Conservation (phyloP, 2,797 vertebrate species). For the Phataginus tricuspis region DNA sequence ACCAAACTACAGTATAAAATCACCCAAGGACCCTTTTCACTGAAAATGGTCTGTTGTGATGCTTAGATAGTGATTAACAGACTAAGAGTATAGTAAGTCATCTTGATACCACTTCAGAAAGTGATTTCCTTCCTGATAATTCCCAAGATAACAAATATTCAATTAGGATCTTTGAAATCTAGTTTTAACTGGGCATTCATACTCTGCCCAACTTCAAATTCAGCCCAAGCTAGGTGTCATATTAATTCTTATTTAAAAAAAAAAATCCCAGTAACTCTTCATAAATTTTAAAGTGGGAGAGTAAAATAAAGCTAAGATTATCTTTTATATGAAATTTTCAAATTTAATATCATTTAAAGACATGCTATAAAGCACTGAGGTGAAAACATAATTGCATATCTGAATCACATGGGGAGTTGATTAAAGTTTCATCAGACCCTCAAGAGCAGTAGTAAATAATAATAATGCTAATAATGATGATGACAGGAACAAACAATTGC, state of each 20-base stretch:
- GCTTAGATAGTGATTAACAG: constrained; percentile 71
- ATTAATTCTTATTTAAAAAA: constrained; percentile 23
- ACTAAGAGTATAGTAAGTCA: constrained; percentile 35
- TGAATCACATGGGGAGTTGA: constrained; percentile 6
- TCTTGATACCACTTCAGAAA: constrained; percentile 76
- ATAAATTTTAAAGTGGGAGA: not conserved
- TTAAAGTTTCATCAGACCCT: not conserved
- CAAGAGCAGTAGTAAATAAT: not conserved
- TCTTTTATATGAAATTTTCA: constrained; percentile 2
- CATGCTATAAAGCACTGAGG: constrained; percentile 13
- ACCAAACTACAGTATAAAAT: constrained; percentile 44
- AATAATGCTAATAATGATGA: not conserved
- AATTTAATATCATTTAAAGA: constrained; percentile 28
- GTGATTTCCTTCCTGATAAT: constrained; percentile 77
- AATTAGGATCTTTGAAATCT: constrained; percentile 75
- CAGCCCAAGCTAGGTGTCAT: constrained; percentile 31
- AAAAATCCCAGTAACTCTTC: not conserved
- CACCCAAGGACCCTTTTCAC: constrained; percentile 49
- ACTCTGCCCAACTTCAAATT: constrained; percentile 59
- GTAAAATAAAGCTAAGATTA: constrained; percentile 44
- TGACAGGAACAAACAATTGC: not conserved
- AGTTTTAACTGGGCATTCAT: constrained; percentile 68
- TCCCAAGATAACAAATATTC: constrained; percentile 77
- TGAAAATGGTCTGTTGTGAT: constrained; percentile 64
- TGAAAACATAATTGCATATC: constrained; percentile 10